Evolutionary conservation across 2,888 invertebrate species (phyloP).

Genomic region (Calameuta idolon): DNA sequence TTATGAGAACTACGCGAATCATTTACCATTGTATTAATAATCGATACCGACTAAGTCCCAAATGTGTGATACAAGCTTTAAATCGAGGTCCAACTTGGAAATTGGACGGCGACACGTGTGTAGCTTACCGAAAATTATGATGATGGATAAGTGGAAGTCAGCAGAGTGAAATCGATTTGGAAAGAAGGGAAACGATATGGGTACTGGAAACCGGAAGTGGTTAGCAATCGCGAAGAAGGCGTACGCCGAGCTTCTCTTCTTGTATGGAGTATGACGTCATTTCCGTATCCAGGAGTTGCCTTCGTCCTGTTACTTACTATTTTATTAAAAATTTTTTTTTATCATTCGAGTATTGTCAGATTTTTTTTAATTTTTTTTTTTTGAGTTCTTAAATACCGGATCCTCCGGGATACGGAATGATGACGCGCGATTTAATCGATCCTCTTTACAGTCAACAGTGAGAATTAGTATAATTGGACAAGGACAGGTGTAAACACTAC

Average conservation of each 20-base stretch:
- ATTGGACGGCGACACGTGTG: constrained; percentile 11
- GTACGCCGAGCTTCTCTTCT: background rate
- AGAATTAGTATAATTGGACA: background rate
- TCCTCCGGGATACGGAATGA: background rate
- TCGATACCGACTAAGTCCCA: constrained; percentile 18
- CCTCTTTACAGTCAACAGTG: background rate
- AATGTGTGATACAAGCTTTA: constrained; percentile 25
- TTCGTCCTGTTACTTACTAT: too few relatives aligned
- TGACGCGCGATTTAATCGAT: background rate
- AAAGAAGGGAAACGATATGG: too few relatives aligned
- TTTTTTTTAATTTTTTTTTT: background rate
- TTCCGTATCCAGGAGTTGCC: too few relatives aligned
- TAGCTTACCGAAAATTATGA: constrained; percentile 8
- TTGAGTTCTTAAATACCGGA: too few relatives aligned
- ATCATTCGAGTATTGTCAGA: too few relatives aligned
- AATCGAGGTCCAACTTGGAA: constrained; percentile 16
- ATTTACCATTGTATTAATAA: constrained; percentile 6
- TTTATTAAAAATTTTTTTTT: too few relatives aligned
- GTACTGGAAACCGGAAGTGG: too few relatives aligned
- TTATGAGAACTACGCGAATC: background rate
- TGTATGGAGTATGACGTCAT: too few relatives aligned
- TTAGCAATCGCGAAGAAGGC: too few relatives aligned
- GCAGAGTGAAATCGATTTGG: too few relatives aligned
- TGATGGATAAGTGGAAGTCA: background rate
- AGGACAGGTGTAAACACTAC: constrained; percentile 17